Evolutionary conservation across 2,888 invertebrate genomes (phyloP).

Genomic region (Neocrepidodera transversa): DNA sequence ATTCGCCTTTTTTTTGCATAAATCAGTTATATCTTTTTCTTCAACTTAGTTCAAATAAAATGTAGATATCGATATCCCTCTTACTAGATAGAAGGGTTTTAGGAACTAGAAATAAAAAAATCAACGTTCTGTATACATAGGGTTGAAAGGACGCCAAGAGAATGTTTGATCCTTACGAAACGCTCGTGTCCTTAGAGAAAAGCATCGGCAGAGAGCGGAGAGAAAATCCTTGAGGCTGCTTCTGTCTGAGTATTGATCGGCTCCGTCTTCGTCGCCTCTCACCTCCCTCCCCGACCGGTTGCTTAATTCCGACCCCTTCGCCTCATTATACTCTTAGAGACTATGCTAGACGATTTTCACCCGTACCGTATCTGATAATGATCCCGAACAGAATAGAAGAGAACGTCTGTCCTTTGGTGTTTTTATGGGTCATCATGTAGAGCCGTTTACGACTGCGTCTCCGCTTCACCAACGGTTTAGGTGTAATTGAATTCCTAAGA

Average conservation of each 20-base stretch:
- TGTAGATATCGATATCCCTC: no score
- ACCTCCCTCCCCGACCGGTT: constrained; percentile 32
- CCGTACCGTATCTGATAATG: constrained; percentile 58
- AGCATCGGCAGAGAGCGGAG: constrained; percentile 25
- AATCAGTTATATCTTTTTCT: no score
- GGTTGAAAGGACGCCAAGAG: no score
- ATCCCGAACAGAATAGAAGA: constrained; percentile 43
- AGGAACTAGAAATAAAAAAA: no score
- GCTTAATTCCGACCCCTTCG: constrained; percentile 55
- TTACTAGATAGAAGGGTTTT: no score
- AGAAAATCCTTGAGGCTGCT: constrained; percentile 40
- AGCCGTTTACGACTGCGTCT: constrained; percentile 37
- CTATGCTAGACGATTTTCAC: constrained; percentile 54
- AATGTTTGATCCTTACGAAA: constrained; percentile 27
- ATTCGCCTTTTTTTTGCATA: no score
- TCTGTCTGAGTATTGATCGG: constrained; percentile 37
- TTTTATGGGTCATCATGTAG: constrained; percentile 50
- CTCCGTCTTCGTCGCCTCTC: constrained; percentile 33
- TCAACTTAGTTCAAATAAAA: no score
- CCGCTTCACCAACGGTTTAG: constrained; percentile 33
- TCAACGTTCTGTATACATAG: no score
- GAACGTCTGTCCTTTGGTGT: constrained; percentile 40
- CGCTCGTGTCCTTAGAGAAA: constrained; percentile 39
- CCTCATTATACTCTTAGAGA: constrained; percentile 60
- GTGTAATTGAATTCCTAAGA: constrained; percentile 46